Evolutionary conservation across 2,113 vertebrate species (phyloP), one percentile per base, ranked within the genome.

Genomic region (Pelvicachromis taeniatus): DNA sequence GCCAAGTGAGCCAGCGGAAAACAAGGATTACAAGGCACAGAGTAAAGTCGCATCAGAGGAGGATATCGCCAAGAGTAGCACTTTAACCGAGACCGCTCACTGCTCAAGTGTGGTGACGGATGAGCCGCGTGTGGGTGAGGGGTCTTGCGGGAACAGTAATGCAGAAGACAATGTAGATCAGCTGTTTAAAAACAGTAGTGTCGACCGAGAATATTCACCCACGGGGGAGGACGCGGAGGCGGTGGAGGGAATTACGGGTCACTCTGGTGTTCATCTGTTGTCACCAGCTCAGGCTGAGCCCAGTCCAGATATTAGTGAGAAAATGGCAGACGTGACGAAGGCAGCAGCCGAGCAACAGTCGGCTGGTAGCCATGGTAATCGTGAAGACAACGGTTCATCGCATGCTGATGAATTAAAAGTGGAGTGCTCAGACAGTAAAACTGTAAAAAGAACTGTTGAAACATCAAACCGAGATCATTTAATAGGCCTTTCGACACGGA

Each of bases 1-100:
- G 80, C 83, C 82, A 82, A 88, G 86, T 65, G 91, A 93, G 55
- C 86, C 85, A 75, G 61, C 75, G 52, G 84, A 92, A 90, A 93
- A 84, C 78, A 88, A 82, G 81, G 84, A 87, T 56, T 88, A 80
- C 52, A 80, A 82, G n/a, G 81, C 61, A 29, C 84, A 88, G 54
- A 85, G 85, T 54, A 81, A 92, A 86, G 88, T 83, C 68, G 52
- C 85, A 73, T 85, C 90, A 77, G 77, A 88, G 54, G 87, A 87
- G 19, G 63, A 91, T 81, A 81, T 90, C 35, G 17, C 56, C 42
- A 21, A 89, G 45, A 86, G 58, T 55, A 91, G 87, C 70, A 55
- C 86, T 88, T 45, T 85, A 54, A 93, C 80, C 58, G 85, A 90
- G 79, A 77, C 87, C 52, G 70, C 89, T 86, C 84, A 80, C 75